Evolutionary conservation across 2,113 vertebrate genomes (phyloP).

Genomic region (Gymnarchus niloticus): DNA sequence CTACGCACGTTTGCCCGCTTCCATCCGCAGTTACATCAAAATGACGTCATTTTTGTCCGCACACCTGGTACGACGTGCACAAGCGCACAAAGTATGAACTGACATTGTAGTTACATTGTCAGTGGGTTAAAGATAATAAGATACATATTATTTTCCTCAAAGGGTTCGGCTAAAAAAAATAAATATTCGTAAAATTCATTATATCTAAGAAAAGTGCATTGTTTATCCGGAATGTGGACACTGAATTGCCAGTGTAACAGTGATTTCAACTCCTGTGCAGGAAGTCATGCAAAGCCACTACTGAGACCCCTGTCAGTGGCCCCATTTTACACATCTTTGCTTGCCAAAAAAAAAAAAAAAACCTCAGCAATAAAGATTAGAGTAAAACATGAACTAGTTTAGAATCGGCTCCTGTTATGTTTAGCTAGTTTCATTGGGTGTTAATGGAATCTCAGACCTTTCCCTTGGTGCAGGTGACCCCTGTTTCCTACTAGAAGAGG

Average conservation of each 20-base stretch:
- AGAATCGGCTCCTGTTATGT: slow-evolving; percentile 48
- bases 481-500: slow-evolving; percentile 42
- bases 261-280: not conserved
- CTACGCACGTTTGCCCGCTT: too few species aligned
- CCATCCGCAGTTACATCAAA: too few species aligned
- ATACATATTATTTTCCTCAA: too few species aligned
- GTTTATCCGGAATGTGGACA: not conserved
- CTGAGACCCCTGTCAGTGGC: not conserved
- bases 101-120: too few species aligned
- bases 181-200: too few species aligned
- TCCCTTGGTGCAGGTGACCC: slow-evolving; percentile 48
- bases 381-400: slow-evolving; percentile 46
- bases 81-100: too few species aligned
- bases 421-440: slow-evolving; percentile 55
- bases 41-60: too few species aligned
- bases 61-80: too few species aligned
- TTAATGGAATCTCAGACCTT: slow-evolving; percentile 49
- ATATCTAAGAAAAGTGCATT: not conserved
- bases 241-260: not conserved
- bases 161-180: too few species aligned
- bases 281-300: not conserved
- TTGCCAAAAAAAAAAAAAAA: slow-evolving; percentile 5
- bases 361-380: not conserved
- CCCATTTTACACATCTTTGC: not conserved
- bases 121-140: too few species aligned